phyloP scores from a whole-genome alignment of 2,113 vertebrate genomes.

The Bambusicola thoracicus region DNA sequence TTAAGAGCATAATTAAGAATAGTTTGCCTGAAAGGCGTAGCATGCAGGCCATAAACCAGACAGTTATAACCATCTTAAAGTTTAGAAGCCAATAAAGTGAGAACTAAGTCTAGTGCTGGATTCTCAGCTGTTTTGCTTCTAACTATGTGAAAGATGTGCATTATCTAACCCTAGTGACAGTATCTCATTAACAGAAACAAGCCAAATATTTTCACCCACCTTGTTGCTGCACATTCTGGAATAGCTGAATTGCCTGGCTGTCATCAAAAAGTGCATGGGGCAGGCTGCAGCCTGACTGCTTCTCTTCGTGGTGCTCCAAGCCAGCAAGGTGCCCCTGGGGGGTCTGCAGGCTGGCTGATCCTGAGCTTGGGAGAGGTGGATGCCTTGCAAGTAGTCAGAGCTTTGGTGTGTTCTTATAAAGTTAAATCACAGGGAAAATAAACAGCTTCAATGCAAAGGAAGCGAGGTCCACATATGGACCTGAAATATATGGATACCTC shows the following conservation, averaged over 20 bases:
- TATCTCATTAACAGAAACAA: background rate
- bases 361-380: background rate
- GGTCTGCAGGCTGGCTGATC: background rate
- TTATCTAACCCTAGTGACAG: background rate
- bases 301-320: background rate
- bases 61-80: slow-evolving; percentile 8
- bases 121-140: background rate
- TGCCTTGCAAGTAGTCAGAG: background rate
- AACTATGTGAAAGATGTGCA: fast-evolving
- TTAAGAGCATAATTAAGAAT: slow-evolving; percentile 16
- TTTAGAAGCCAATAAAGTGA: slow-evolving; percentile 15
- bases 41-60: background rate
- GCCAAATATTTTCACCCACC: background rate
- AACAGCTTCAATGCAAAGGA: slow-evolving; percentile 48
- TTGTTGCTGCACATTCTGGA: background rate
- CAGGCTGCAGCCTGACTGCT: background rate
- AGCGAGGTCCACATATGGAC: slow-evolving; percentile 24
- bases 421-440: slow-evolving; percentile 51
- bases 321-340: background rate
- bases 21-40: background rate
- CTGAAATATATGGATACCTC: slow-evolving; percentile 36
- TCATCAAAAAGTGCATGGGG: background rate
- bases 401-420: background rate
- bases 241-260: background rate
- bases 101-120: background rate